These are phyloP conservation scores for Philopedon plagiatum DNA, from an alignment of 2,888 invertebrate genomes.

Conservation along the genomic window DNA sequence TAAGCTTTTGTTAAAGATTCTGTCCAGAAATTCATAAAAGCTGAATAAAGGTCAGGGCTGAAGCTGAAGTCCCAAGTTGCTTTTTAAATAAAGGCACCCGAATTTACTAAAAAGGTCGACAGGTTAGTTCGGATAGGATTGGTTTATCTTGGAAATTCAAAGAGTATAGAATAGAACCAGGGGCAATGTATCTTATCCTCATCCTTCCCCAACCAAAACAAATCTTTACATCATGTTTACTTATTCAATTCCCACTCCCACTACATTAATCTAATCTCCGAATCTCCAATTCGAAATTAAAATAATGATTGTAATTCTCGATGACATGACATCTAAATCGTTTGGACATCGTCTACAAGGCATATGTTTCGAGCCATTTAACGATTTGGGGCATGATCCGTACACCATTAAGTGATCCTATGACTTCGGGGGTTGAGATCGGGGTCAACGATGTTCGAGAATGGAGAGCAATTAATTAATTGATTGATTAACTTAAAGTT, in stretches of 20 bases:
- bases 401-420: constrained; percentile 55
- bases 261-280: constrained; percentile 8
- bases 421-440: constrained; percentile 14
- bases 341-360: constrained; percentile 47
- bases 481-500: background rate
- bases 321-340: constrained; percentile 24
- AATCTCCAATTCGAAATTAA: constrained; percentile 42
- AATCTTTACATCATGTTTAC: too few species aligned
- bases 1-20: too few species aligned
- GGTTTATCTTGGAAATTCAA: too few species aligned
- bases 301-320: constrained; percentile 41
- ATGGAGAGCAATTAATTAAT: background rate
- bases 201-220: too few species aligned
- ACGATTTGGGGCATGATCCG: constrained; percentile 68
- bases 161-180: too few species aligned
- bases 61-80: too few species aligned
- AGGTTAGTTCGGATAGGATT: too few species aligned
- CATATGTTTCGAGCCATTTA: constrained; percentile 70
- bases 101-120: too few species aligned
- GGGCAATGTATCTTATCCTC: too few species aligned
- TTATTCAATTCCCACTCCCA: background rate
- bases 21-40: too few species aligned
- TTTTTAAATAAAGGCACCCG: too few species aligned
- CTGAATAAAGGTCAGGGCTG: too few species aligned
- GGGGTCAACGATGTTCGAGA: background rate